Percentiles rank a stretch among this genome's conserved stretches.
Evolutionary conservation across 2,113 vertebrate genomes (phyloP).

Genomic region (Sceloporus undulatus): DNA sequence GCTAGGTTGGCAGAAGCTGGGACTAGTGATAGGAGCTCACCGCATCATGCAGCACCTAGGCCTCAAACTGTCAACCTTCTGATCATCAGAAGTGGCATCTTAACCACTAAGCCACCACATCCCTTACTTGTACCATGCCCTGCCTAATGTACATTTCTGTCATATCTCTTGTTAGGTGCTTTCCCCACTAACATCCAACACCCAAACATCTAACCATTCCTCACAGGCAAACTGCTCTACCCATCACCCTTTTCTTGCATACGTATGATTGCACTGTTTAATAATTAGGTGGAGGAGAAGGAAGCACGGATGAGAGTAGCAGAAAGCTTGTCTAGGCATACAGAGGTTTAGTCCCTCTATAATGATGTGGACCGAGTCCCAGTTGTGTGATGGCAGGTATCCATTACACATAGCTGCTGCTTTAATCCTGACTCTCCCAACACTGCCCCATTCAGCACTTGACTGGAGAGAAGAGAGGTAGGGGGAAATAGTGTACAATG

Average conservation of each 20-base stretch:
- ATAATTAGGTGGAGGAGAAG: neutral
- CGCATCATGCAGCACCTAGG: too few relatives aligned
- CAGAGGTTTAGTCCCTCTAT: neutral
- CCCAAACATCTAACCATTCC: too few relatives aligned
- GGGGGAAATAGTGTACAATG: slow-evolving; percentile 24
- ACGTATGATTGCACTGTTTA: neutral
- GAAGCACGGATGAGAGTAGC: neutral
- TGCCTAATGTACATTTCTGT: too few relatives aligned
- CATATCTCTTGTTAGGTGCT: too few relatives aligned
- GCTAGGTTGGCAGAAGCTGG: too few relatives aligned
- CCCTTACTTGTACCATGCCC: too few relatives aligned
- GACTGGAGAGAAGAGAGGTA: slow-evolving; percentile 23
- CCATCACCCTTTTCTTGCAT: neutral
- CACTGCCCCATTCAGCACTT: slow-evolving; percentile 41
- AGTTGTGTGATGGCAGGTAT: neutral
- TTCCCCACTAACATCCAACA: too few relatives aligned
- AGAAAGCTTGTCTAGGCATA: neutral
- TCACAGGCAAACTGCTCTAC: too few relatives aligned
- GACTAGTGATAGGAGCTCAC: too few relatives aligned
- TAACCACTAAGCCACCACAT: too few relatives aligned
- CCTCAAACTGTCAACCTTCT: too few relatives aligned
- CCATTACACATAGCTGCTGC: slow-evolving; percentile 24
- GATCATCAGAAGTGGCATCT: too few relatives aligned
- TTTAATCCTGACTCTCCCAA: slow-evolving; percentile 33
- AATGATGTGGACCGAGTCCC: slow-evolving; percentile 2